Evolutionary conservation across 2,113 vertebrate genomes (phyloP), one percentile per base, ranked within the genome.

Genomic region (Numida meleagris): DNA sequence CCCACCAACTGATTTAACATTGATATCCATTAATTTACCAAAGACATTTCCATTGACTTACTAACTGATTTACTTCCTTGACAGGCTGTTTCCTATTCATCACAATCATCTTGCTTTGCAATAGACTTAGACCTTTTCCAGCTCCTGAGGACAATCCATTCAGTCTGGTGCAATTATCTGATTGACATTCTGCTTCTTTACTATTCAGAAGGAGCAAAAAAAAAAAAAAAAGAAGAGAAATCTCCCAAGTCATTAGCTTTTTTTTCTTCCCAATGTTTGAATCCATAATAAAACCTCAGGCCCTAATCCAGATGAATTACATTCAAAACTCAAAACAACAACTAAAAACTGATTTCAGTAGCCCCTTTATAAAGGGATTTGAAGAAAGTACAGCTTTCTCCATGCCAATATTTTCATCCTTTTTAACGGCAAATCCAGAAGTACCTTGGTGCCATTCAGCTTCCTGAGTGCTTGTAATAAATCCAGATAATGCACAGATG

Each of bases 21-120:
- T 33, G 74, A 65, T 82, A 95, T 77, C 71, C 92, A 73, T 94
- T 96, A 59, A 94, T 94, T 96, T 85, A 96, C 94, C 83, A 92
- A 86, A 92, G 42, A 63, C 90, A 91, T 89, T 94, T 91, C 89
- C 88, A 96, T 84, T 91, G 86, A 93, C 76, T 95, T 78, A 89
- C 80, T 95, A 96, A 95, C 82, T 89, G 95, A 95, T 95, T 95
- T 94, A 92, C 80, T 90, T 68, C 73, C 71, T 81, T 66, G 78
- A 91, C 68, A 96, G 86, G 62, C 82, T 77, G 91, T 84, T 96
- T 94, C 72, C 67, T 95, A 82, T 96, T 97, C 96, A 98, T 97
- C 89, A 95, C 78, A 88, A 90, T 86, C 94, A 48, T 92, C 81
- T 96, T 96, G 95, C 78, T 89, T 83, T 89, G 93, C 85, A 96